Evolutionary conservation across 1,140 invertebrate species (phyloP).

Genomic region (Antheraea pernyi): DNA sequence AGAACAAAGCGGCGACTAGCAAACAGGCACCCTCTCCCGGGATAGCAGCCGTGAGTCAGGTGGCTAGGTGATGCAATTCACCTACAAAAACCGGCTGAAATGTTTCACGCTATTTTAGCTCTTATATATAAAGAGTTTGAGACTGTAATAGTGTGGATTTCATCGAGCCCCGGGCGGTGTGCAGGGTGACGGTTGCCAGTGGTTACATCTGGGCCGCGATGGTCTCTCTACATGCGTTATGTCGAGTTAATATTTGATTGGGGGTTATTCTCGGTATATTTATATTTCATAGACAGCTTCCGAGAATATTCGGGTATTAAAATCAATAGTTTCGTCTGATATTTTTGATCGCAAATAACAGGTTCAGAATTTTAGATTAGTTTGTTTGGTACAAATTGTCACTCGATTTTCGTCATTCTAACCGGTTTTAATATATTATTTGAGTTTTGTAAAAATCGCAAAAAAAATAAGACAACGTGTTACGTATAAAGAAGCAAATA

Average conservation of each 20-base stretch:
- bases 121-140: conserved; percentile 24
- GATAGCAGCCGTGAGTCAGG: conserved; percentile 30
- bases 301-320: conserved; percentile 22
- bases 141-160: conserved; percentile 21
- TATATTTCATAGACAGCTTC: conserved; percentile 23
- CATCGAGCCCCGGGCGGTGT: conserved; percentile 23
- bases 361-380: too few relatives aligned
- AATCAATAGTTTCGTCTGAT: conserved; percentile 24
- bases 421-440: too few relatives aligned
- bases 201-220: conserved; percentile 33
- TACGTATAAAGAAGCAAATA: too few relatives aligned
- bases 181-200: conserved; percentile 35
- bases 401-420: too few relatives aligned
- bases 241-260: conserved; percentile 44
- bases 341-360: background rate
- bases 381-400: too few relatives aligned
- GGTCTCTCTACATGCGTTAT: conserved; percentile 34
- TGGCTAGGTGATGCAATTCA: conserved; percentile 35
- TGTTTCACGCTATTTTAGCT: conserved; percentile 22
- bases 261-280: conserved; percentile 32
- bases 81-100: conserved; percentile 27
- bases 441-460: too few relatives aligned
- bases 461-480: too few relatives aligned
- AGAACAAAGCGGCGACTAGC: conserved; percentile 53
- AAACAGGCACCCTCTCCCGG: conserved; percentile 35